A percentile compares a stretch with the other conserved stretches of the same genome.
These are phyloP conservation scores for Odontomyia ornata DNA, from an alignment of 2,888 invertebrate genomes.

Conservation along the genomic window DNA sequence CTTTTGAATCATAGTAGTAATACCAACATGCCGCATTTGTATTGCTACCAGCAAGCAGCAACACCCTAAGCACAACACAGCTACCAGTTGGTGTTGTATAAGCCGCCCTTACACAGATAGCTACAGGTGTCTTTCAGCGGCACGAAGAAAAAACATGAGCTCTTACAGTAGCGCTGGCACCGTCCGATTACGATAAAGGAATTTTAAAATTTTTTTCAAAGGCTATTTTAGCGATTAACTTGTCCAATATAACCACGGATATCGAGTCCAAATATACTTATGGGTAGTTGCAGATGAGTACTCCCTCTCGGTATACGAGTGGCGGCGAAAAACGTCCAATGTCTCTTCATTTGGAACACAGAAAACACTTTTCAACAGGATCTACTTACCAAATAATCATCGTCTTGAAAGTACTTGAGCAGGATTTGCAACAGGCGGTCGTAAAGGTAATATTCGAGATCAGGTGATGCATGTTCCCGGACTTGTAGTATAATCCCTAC, in stretches of 20 bases:
- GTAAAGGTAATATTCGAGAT: slow-evolving; percentile 47
- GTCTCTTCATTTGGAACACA: no score
- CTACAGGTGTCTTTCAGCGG: slow-evolving; percentile 23
- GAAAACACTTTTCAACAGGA: not conserved
- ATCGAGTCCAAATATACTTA: no score
- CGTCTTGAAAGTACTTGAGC: slow-evolving; percentile 46
- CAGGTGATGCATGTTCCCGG: slow-evolving; percentile 45
- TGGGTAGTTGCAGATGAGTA: no score
- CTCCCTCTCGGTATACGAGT: no score
- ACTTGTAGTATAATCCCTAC: slow-evolving; percentile 44
- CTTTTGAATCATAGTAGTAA: not conserved
- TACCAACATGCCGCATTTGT: not conserved
- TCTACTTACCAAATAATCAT: slow-evolving; percentile 39
- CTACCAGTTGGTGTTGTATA: not conserved
- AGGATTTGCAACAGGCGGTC: slow-evolving; percentile 49
- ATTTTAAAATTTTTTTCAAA: no score
- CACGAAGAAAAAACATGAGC: not conserved
- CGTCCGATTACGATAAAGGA: no score
- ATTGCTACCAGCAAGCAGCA: not conserved
- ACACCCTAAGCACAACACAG: slow-evolving; percentile 14
- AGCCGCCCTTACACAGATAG: slow-evolving; percentile 15
- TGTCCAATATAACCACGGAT: no score
- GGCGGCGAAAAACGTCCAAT: no score
- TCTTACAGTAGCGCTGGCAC: no score
- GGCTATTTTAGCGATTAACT: no score